A percentile compares a stretch with the other conserved stretches of the same genome.
These are phyloP conservation scores for Corythoichthys intestinalis DNA, from an alignment of 2,113 vertebrate species.

Conservation along the genomic window DNA sequence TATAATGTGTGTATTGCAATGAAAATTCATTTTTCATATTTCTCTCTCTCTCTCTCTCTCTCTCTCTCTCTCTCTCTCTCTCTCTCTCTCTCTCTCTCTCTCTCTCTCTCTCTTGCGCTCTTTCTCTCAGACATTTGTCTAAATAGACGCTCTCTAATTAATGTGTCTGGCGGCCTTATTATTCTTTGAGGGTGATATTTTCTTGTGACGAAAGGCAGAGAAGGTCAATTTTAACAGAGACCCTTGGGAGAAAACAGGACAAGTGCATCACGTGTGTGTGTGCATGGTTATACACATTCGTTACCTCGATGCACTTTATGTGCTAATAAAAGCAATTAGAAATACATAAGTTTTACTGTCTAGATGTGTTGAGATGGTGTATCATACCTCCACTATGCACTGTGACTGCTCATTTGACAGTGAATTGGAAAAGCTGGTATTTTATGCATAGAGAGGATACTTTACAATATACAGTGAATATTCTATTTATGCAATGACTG, in stretches of 20 bases:
- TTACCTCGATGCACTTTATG: constrained; percentile 14
- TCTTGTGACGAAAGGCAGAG: constrained; percentile 64
- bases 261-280: constrained; percentile 7
- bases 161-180: constrained; percentile 88
- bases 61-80: not conserved
- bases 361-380: not conserved
- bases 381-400: not conserved
- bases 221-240: constrained; percentile 71
- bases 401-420: not conserved
- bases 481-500: not conserved
- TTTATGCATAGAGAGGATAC: not conserved
- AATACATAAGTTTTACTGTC: constrained; percentile 2
- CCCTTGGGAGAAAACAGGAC: constrained; percentile 53
- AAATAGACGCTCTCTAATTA: constrained; percentile 90
- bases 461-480: not conserved
- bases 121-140: constrained; percentile 78
- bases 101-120: constrained; percentile 22
- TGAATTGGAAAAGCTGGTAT: not conserved
- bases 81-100: not conserved
- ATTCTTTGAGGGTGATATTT: constrained; percentile 78
- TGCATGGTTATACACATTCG: not conserved
- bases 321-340: constrained; percentile 1
- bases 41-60: no score
- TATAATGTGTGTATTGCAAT: no score
- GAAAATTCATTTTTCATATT: no score